Percentiles rank a stretch among this genome's conserved stretches.
Conservation (phyloP, 2,113 vertebrate genomes). For the Calyptommatus sinebrachiatus region DNA sequence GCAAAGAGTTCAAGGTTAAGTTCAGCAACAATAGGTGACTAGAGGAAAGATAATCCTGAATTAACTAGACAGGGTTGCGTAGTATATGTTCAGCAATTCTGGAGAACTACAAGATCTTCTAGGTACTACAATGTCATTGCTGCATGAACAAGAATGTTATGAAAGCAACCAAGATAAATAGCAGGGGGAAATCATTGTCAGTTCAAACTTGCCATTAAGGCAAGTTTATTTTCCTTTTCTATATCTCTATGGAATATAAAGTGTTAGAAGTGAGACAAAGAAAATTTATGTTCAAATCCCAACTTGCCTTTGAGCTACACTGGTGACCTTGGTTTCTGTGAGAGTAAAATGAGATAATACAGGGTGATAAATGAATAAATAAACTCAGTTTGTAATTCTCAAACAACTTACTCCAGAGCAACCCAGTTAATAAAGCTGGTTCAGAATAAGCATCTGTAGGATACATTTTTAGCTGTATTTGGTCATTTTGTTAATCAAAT, state of each 20-base stretch:
- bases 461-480: background rate
- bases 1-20: background rate
- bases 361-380: slow-evolving; percentile 2
- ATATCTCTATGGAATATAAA: background rate
- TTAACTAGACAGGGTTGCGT: background rate
- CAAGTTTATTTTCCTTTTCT: background rate
- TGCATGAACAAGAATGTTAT: background rate
- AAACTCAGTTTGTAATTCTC: background rate
- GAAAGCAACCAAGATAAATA: no score
- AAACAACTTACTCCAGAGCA: background rate
- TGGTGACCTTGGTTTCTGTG: background rate
- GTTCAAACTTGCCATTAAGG: background rate
- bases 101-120: background rate
- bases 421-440: background rate
- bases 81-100: background rate
- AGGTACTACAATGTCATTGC: background rate
- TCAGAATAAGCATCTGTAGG: background rate
- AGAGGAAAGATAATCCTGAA: background rate
- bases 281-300: background rate
- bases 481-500: background rate
- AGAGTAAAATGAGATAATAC: background rate
- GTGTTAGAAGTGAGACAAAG: background rate
- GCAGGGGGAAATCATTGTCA: background rate
- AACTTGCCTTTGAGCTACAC: background rate
- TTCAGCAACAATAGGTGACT: background rate